Evolutionary conservation across 2,888 invertebrate species (phyloP).

Genomic region (Trisateles emortualis): DNA sequence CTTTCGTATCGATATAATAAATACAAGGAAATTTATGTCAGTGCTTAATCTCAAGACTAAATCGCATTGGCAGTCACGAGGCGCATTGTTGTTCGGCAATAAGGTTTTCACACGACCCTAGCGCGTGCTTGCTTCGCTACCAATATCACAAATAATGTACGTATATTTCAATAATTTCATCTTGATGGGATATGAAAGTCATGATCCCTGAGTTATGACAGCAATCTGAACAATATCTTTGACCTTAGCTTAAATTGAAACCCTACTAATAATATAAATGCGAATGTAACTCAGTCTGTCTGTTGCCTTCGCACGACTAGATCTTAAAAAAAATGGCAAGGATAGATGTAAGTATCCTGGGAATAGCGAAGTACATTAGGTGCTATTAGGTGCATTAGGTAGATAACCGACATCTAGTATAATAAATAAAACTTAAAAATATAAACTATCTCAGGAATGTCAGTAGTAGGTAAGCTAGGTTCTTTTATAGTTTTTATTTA

Average conservation of each 20-base stretch:
- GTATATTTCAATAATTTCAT: slow-evolving; percentile 69
- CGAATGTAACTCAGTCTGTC: too few species aligned
- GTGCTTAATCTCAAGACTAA: slow-evolving; percentile 76
- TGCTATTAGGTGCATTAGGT: too few species aligned
- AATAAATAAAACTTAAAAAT: too few species aligned
- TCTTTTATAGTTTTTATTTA: too few species aligned
- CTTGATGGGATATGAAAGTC: slow-evolving; percentile 57
- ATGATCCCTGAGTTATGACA: slow-evolving; percentile 42
- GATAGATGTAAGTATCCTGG: too few species aligned
- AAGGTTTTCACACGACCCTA: slow-evolving; percentile 75
- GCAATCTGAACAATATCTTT: slow-evolving; percentile 39
- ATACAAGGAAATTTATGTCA: slow-evolving; percentile 81
- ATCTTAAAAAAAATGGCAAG: too few species aligned
- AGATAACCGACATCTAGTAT: too few species aligned
- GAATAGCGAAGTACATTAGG: too few species aligned
- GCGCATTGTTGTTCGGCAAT: slow-evolving; percentile 74
- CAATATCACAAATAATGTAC: slow-evolving; percentile 63
- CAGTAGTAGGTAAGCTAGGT: too few species aligned
- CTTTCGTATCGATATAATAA: slow-evolving; percentile 75
- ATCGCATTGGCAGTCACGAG: slow-evolving; percentile 80
- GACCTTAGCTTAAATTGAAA: slow-evolving; percentile 34
- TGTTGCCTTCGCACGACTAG: too few species aligned
- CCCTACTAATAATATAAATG: slow-evolving; percentile 8
- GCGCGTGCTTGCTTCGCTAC: slow-evolving; percentile 65
- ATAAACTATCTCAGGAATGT: too few species aligned